Evolutionary conservation across 1,140 invertebrate species (phyloP).

Genomic region (Diorhabda elongata): DNA sequence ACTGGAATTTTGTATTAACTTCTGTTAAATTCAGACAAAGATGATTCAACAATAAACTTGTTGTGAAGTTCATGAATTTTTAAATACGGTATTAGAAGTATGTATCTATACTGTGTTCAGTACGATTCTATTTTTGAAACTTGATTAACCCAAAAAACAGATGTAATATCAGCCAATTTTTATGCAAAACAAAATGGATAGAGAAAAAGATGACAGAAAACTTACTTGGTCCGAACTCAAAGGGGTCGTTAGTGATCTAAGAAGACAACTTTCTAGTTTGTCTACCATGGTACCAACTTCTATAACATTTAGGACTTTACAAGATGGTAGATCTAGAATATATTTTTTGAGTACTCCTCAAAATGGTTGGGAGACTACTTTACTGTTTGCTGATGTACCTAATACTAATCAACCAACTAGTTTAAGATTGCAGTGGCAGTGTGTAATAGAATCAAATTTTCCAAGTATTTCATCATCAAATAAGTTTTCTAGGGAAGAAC

Average conservation of each 20-base stretch:
- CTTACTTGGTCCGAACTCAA: constrained; percentile 75
- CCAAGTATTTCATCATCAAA: constrained; percentile 55
- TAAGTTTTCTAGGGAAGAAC: constrained; percentile 77
- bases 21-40: constrained; percentile 1
- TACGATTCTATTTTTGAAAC: constrained; percentile 20
- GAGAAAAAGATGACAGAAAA: constrained; percentile 30
- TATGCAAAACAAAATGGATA: constrained; percentile 23
- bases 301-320: constrained; percentile 72
- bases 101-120: background rate
- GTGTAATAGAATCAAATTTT: constrained; percentile 69
- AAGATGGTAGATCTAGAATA: constrained; percentile 73
- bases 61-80: background rate
- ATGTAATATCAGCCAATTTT: constrained; percentile 20
- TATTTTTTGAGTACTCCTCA: constrained; percentile 85
- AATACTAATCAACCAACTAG: constrained; percentile 50
- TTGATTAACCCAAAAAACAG: constrained; percentile 21
- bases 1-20: constrained; percentile 17
- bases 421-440: constrained; percentile 62
- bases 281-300: constrained; percentile 74
- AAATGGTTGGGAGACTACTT: constrained; percentile 82
- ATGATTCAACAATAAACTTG: background rate
- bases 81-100: background rate
- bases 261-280: constrained; percentile 70
- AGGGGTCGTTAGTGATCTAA: constrained; percentile 74
- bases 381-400: constrained; percentile 79